phyloP scores from a whole-genome alignment of 2,113 vertebrate genomes.

The Equus przewalskii region DNA sequence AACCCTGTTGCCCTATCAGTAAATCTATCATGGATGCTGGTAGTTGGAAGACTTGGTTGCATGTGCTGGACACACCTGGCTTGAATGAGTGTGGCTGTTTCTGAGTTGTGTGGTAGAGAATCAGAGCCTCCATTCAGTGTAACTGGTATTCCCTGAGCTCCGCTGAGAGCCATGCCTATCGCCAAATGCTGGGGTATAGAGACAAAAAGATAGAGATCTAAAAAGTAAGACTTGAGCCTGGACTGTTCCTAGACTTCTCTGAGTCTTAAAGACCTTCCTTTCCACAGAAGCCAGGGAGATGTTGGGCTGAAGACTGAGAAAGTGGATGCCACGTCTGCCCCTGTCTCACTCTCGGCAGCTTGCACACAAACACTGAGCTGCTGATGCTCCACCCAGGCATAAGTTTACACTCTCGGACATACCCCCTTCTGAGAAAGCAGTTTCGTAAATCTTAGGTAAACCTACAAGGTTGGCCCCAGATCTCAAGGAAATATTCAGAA shows the following conservation, averaged over 20 bases:
- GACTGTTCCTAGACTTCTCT: not conserved
- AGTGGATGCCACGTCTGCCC: not conserved
- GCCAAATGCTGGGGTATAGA: not conserved
- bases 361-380: not conserved
- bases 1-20: not conserved
- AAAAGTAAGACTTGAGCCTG: not conserved
- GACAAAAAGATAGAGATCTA: not conserved
- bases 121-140: not conserved
- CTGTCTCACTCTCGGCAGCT: not conserved
- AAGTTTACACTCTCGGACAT: accelerated
- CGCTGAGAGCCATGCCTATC: not conserved
- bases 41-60: not conserved
- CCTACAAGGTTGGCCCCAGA: not conserved
- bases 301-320: not conserved
- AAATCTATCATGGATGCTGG: not conserved
- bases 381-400: accelerated
- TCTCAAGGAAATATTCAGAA: not conserved
- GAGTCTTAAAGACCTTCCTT: not conserved
- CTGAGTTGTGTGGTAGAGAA: not conserved
- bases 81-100: not conserved
- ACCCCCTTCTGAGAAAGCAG: not conserved
- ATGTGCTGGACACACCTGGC: not conserved
- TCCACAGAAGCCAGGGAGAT: not conserved
- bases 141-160: not conserved
- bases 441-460: not conserved